A percentile compares a stretch with the other conserved stretches of the same genome.
Conservation (phyloP, 2,888 invertebrate genomes). For the Perizoma affinitatum region DNA sequence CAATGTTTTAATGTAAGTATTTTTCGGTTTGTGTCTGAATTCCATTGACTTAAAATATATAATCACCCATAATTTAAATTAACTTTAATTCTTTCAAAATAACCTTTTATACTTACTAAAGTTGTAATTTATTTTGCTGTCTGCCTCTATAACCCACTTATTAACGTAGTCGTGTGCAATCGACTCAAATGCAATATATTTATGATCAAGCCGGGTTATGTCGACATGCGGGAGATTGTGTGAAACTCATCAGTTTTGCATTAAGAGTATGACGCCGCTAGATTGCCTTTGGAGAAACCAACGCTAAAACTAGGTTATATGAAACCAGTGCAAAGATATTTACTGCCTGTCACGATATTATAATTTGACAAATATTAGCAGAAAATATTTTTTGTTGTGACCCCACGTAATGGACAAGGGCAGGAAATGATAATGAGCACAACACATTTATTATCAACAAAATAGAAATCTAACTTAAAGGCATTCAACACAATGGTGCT, state of each 20-base stretch:
- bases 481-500: too few species aligned
- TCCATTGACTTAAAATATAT: background rate
- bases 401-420: too few species aligned
- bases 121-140: background rate
- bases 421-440: too few species aligned
- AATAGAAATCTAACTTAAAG: too few species aligned
- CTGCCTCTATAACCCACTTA: background rate
- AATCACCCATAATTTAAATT: too few species aligned
- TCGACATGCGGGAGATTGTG: slow-evolving; percentile 29
- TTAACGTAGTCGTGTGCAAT: slow-evolving; percentile 11
- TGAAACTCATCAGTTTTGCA: slow-evolving; percentile 49
- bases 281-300: slow-evolving; percentile 23
- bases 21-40: too few species aligned
- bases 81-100: background rate
- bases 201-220: slow-evolving; percentile 33
- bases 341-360: too few species aligned
- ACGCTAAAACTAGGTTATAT: slow-evolving; percentile 19
- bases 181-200: slow-evolving; percentile 37
- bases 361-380: too few species aligned
- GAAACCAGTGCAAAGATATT: background rate
- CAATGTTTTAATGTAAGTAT: too few species aligned
- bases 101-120: background rate
- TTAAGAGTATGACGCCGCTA: slow-evolving; percentile 38
- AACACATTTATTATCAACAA: too few species aligned
- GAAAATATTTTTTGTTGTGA: too few species aligned